Percentiles rank a stretch among this genome's conserved stretches.
Evolutionary conservation across 2,888 invertebrate genomes (phyloP).

Genomic region (Brenthis hecate): DNA sequence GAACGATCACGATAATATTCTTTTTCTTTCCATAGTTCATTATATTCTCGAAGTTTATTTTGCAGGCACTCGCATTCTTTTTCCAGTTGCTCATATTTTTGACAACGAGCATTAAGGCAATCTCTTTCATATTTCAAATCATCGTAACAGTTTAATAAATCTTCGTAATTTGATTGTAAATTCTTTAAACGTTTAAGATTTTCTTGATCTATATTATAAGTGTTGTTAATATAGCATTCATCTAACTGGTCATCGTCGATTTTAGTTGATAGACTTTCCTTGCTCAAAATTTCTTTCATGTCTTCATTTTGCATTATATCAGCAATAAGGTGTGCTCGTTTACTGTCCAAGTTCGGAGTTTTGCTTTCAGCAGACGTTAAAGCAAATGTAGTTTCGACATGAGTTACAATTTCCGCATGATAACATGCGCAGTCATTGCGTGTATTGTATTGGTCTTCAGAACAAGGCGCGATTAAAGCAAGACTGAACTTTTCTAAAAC

Average conservation of each 20-base stretch:
- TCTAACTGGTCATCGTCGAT: conserved; percentile 48
- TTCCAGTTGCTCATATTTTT: conserved; percentile 63
- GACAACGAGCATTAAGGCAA: conserved; percentile 54
- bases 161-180: conserved; percentile 68
- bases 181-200: conserved; percentile 66
- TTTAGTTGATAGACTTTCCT: conserved; percentile 49
- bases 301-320: conserved; percentile 73
- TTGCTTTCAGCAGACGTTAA: conserved; percentile 54
- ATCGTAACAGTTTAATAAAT: conserved; percentile 66
- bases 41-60: conserved; percentile 63
- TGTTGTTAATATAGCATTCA: conserved; percentile 47
- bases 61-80: conserved; percentile 59
- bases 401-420: conserved; percentile 55
- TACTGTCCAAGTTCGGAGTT: conserved; percentile 53
- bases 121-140: conserved; percentile 65
- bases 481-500: conserved; percentile 71
- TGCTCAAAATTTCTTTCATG: conserved; percentile 69
- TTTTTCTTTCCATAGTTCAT: conserved; percentile 69
- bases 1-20: conserved; percentile 70
- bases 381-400: conserved; percentile 56
- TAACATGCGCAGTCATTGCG: conserved; percentile 60
- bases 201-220: conserved; percentile 58
- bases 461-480: conserved; percentile 72
- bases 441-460: conserved; percentile 48
- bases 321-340: conserved; percentile 70